A percentile compares a stretch with the other conserved stretches of the same genome.
Conservation (phyloP, 2,888 invertebrate species). For the Plusia festucae region DNA sequence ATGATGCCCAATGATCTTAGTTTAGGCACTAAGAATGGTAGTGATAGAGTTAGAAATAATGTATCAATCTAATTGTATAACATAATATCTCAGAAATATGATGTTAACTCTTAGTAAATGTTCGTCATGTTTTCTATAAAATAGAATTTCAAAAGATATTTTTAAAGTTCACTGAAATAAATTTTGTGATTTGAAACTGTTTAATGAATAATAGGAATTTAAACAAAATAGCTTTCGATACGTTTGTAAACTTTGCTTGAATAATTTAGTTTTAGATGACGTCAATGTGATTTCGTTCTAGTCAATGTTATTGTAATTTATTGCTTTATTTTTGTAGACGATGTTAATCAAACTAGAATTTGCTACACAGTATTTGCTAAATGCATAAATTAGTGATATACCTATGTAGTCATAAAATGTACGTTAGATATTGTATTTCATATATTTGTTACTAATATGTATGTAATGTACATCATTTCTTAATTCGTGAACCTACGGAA, state of each 20-base stretch:
- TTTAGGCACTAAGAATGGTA: conserved; percentile 75
- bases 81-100: conserved; percentile 6
- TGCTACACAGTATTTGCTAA: background rate
- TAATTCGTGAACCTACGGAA: background rate
- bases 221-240: background rate
- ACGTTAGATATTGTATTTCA: conserved; percentile 16
- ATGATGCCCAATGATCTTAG: conserved; percentile 87
- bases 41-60: conserved; percentile 74
- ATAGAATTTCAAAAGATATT: conserved; percentile 27
- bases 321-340: conserved; percentile 51
- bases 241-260: background rate
- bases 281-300: conserved; percentile 46
- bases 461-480: background rate
- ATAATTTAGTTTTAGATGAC: conserved; percentile 20
- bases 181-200: background rate
- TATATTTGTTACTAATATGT: conserved; percentile 21
- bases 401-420: conserved; percentile 23
- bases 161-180: conserved; percentile 10
- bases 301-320: conserved; percentile 46
- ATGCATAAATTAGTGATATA: conserved; percentile 7
- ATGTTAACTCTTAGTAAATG: background rate
- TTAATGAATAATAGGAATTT: background rate
- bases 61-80: conserved; percentile 69
- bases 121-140: conserved; percentile 25
- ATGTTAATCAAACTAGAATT: conserved; percentile 36